Base-by-base conservation (phyloP, 1,140 invertebrate genomes). In the Asobara japonica region DNA sequence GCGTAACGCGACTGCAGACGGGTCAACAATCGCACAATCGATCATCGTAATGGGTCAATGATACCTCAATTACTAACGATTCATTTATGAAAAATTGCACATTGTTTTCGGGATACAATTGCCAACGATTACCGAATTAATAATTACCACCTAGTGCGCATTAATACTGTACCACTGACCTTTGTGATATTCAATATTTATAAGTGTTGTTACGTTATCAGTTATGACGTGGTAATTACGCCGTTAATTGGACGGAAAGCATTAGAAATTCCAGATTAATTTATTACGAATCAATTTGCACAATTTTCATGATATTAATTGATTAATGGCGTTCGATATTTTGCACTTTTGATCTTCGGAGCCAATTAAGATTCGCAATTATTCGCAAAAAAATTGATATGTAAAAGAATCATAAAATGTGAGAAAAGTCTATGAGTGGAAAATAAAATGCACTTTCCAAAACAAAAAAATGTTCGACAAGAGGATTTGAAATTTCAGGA, bases 121-220 rank as follows among this genome's bases (percentile, higher is more conserved):
- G n/a, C 36, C 45, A n/a, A 51, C 16, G 45, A 51, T 51, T 51
- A 51, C 45, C 20, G n/a, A 51, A 2, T 51, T 20, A 51, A 51
- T 7, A n/a, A 18, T 2, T 51, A 18, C n/a, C 16, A 16, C 45
- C 45, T 5, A 2, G 20, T 51, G 30, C 13, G 62, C 16, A 33
- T 33, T 36, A 33, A 11, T 33, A n/a, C 6, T 18, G 38, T 25
- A 25, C 22, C 36, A 66, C 18, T 66, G 18, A 41, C 18, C 20
- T 66, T 38, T 66, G 11, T 45, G 20, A 8, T 66, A 13, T 33
- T 66, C 22, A 38, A 66, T 66, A 66, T 66, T 66, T 20, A 66
- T 41, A 13, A n/a, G 36, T 66, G 11, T 6, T 48, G 22, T 33
- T 29, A 69, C 16, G 51, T 31, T 69, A 56, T 16, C 11, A 13